Percentiles rank a stretch among this genome's conserved stretches.
Conservation (phyloP, 2,888 invertebrate genomes). For the Leptura quadrifasciata region DNA sequence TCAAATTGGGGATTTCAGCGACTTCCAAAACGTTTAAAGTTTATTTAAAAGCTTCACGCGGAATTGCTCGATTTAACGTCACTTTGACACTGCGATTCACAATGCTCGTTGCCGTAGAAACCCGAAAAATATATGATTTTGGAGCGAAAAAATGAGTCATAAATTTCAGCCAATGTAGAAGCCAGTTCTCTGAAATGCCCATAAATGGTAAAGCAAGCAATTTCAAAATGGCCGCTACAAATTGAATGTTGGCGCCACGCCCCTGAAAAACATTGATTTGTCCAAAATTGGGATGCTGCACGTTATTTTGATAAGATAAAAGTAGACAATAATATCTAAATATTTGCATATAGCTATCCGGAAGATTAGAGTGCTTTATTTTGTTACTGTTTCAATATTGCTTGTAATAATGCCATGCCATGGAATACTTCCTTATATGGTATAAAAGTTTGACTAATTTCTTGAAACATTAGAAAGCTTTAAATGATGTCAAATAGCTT, state of each 20-base stretch:
- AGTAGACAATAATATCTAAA: not conserved
- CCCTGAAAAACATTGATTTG: conserved; percentile 59
- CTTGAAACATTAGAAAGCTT: not conserved
- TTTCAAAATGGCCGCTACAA: conserved; percentile 70
- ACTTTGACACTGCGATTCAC: conserved; percentile 35
- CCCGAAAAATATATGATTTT: conserved; percentile 39
- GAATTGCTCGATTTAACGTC: not conserved
- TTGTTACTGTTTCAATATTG: not conserved
- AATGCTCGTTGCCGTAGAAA: conserved; percentile 32
- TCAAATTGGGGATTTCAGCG: conserved; percentile 52
- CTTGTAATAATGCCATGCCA: not conserved
- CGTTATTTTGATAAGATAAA: conserved; percentile 3
- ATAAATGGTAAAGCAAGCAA: conserved; percentile 78
- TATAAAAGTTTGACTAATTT: conserved; percentile 20
- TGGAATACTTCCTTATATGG: conserved; percentile 30
- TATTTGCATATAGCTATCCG: not conserved
- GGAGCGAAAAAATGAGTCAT: conserved; percentile 58
- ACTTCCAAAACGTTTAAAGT: conserved; percentile 24
- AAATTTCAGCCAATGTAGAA: conserved; percentile 76
- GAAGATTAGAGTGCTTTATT: not conserved
- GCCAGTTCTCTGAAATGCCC: conserved; percentile 78
- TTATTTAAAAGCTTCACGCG: conserved; percentile 1
- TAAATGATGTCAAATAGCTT: not conserved
- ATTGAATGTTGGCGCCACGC: conserved; percentile 72
- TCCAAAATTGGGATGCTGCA: conserved; percentile 31